phyloP scores from a whole-genome alignment of 2,113 vertebrate species.

The Pristiophorus japonicus region DNA sequence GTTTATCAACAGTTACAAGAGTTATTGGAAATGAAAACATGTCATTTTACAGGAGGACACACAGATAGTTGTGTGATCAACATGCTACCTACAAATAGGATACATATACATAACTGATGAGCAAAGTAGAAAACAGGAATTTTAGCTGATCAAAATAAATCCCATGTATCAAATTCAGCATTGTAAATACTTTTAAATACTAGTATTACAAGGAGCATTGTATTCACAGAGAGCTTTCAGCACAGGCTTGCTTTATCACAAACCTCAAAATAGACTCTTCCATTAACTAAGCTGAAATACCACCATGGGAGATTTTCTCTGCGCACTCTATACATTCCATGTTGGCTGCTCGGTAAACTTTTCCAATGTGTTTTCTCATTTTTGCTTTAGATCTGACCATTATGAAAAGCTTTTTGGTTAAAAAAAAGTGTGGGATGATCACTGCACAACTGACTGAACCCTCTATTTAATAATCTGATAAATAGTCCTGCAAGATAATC shows the following conservation, averaged over 20 bases:
- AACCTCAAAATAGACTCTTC: neutral
- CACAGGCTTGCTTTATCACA: neutral
- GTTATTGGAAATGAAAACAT: neutral
- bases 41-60: neutral
- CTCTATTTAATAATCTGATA: neutral
- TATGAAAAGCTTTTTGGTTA: neutral
- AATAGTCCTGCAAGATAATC: neutral
- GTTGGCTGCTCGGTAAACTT: neutral
- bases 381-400: neutral
- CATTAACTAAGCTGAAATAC: neutral
- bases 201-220: neutral
- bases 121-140: neutral
- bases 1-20: neutral
- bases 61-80: neutral
- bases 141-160: conserved; percentile 1
- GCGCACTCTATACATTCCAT: neutral
- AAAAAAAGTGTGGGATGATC: neutral
- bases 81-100: neutral
- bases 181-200: neutral
- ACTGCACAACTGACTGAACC: neutral
- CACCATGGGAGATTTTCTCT: neutral
- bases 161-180: neutral
- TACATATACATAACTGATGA: neutral
- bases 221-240: neutral
- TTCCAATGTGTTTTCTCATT: neutral